Evolutionary conservation across 2,888 invertebrate genomes (phyloP).

Genomic region (Dasysyrphus tricinctus): DNA sequence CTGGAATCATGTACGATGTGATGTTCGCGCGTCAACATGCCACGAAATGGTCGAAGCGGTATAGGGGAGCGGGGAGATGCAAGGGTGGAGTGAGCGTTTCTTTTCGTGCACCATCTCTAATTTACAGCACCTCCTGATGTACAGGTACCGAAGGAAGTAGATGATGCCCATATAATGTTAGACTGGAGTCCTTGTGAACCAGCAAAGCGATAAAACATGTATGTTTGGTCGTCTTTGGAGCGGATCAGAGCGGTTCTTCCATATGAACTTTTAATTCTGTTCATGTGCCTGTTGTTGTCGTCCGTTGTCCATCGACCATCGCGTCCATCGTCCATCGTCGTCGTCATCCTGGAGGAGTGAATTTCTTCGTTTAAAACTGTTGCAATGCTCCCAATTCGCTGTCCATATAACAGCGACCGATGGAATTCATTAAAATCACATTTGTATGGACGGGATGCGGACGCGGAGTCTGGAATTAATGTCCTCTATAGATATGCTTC

Average conservation of each 20-base stretch:
- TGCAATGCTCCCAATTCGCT: constrained; percentile 68
- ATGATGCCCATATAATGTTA: background rate
- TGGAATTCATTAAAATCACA: constrained; percentile 75
- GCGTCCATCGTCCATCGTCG: too few relatives aligned
- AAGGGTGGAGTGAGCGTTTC: constrained; percentile 19
- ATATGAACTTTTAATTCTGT: constrained; percentile 24
- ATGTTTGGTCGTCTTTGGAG: constrained; percentile 18
- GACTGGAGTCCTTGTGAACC: constrained; percentile 33
- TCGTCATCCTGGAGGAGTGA: constrained; percentile 57
- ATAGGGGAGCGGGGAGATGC: background rate
- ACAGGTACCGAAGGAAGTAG: constrained; percentile 6
- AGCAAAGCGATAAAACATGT: constrained; percentile 68
- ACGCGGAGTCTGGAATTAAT: constrained; percentile 64
- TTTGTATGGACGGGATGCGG: constrained; percentile 69
- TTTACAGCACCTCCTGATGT: constrained; percentile 68
- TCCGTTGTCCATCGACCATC: background rate
- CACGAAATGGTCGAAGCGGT: constrained; percentile 57
- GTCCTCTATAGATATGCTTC: constrained; percentile 41
- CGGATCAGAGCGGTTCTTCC: constrained; percentile 23
- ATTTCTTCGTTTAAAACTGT: constrained; percentile 66
- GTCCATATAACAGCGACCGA: constrained; percentile 38
- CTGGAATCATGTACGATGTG: constrained; percentile 74
- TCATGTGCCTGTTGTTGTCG: constrained; percentile 13
- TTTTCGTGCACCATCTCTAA: constrained; percentile 71
- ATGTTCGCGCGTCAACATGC: constrained; percentile 75